Evolutionary conservation across 2,797 vertebrate species (phyloP), one percentile per base, ranked within the genome.

Genomic region (Pseudotriccus pelzelni): DNA sequence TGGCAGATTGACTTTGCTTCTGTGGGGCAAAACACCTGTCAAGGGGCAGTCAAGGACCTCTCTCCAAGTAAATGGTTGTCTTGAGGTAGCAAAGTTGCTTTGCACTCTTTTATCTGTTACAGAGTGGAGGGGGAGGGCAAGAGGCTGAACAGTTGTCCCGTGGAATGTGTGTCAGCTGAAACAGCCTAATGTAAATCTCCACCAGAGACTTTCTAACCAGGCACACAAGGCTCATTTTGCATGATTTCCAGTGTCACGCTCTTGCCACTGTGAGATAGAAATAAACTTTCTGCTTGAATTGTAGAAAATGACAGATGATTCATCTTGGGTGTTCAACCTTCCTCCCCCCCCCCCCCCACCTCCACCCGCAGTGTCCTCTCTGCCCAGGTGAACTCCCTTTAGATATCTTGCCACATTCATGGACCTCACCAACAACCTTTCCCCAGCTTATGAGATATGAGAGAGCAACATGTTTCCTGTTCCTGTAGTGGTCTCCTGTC

Each of bases 81-180:
- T 39, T 50, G 22, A 88, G 15, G 44, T 7, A 62, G 41, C 52
- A 70, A 66, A 30, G 56, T 41, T 92, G 63, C 44, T 62, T 52
- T 69, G 32, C 12, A 18, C 24, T 52, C 49, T 60, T 59, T 53
- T 37, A 11, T 39, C 32, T 67, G 28, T 41, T n/a, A 13, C 43
- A 30, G 3, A 58, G 53, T 3, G 2, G 37, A 32, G 28, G 2
- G 1, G 11, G 9, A 43, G 2, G 12, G 1, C 30, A 43, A 37
- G n/a, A 86, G 32, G 37, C 41, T 67, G 59, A 70, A 19, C 0
- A 0, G 4, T 14, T 56, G 28, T 52, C 49, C 41, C 49, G 4
- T n/a, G n/a, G 39, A 32, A 50, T 0, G 0, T 10, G n/a, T 32
- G n/a, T 21, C 36, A 74, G 52, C 60, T 67, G 49, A 75, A 77